These are phyloP conservation scores for Watsonalla cultraria DNA, from an alignment of 2,888 invertebrate species.

Conservation along the genomic window DNA sequence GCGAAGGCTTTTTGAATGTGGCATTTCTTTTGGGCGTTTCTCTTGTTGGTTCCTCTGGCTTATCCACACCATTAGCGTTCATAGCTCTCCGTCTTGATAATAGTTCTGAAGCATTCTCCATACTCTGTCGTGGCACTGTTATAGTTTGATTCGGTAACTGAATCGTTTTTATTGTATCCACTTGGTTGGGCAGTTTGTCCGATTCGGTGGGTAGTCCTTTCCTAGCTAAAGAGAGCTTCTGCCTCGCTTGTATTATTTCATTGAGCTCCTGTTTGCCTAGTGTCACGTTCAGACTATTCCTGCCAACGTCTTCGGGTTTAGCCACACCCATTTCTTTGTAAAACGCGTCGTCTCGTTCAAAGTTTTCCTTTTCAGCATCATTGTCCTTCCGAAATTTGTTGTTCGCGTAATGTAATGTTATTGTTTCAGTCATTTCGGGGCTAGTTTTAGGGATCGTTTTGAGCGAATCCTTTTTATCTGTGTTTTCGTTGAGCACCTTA, in stretches of 20 bases:
- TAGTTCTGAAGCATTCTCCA: constrained; percentile 67
- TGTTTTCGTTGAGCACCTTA: constrained; percentile 64
- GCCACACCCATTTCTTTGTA: constrained; percentile 60
- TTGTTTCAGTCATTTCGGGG: constrained; percentile 56
- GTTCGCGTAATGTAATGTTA: constrained; percentile 65
- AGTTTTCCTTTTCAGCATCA: constrained; percentile 70
- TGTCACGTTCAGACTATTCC: constrained; percentile 60
- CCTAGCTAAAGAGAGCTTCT: constrained; percentile 64
- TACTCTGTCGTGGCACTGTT: constrained; percentile 60
- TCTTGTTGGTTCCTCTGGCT: constrained; percentile 45
- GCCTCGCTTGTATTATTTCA: constrained; percentile 69
- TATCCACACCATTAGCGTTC: constrained; percentile 42
- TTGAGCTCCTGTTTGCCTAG: constrained; percentile 68
- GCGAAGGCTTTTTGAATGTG: constrained; percentile 60
- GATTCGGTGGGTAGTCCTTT: constrained; percentile 60
- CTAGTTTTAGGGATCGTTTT: constrained; percentile 33
- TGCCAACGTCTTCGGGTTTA: constrained; percentile 44
- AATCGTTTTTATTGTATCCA: constrained; percentile 55
- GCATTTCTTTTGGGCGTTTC: constrained; percentile 60
- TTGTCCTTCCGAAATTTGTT: constrained; percentile 52
- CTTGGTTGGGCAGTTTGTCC: constrained; percentile 43
- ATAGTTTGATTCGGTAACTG: constrained; percentile 67
- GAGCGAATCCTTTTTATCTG: constrained; percentile 49
- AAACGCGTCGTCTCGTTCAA: constrained; percentile 63
- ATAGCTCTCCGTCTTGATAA: constrained; percentile 56